These are phyloP conservation scores for Cephus nigrinus DNA, from an alignment of 2,888 invertebrate species.

Conservation along the genomic window DNA sequence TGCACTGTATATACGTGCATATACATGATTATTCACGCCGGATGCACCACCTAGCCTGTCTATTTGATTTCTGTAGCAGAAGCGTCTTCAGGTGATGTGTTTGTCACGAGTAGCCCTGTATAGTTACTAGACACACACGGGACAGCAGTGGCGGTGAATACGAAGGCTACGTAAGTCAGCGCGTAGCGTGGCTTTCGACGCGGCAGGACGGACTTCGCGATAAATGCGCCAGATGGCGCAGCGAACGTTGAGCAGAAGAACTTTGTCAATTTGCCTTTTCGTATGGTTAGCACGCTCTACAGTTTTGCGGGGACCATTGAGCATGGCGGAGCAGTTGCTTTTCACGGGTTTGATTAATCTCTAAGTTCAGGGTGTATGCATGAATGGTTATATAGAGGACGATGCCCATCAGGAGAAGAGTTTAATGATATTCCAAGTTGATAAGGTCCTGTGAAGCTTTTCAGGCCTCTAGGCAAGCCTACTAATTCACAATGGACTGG, in stretches of 20 bases:
- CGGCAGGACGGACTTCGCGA: neutral
- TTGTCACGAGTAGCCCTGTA: neutral
- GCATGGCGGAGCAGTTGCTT: neutral
- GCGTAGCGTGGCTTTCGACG: neutral
- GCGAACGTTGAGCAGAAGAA: neutral
- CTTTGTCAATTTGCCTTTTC: neutral
- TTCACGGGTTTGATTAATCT: neutral
- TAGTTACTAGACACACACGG: neutral
- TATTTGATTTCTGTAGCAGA: too few relatives aligned
- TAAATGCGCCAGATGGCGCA: neutral
- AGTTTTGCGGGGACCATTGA: neutral
- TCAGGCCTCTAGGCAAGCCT: neutral
- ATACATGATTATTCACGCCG: too few relatives aligned
- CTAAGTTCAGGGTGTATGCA: neutral
- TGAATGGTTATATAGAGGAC: neutral
- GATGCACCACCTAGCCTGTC: too few relatives aligned
- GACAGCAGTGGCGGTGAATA: neutral
- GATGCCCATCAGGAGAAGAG: neutral
- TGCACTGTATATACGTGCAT: neutral
- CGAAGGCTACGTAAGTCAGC: neutral
- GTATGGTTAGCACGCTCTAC: neutral
- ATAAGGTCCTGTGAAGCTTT: neutral
- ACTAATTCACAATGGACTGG: neutral
- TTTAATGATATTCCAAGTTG: neutral
- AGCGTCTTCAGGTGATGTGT: too few relatives aligned